Evolutionary conservation across 2,888 invertebrate genomes (phyloP).

Genomic region (Leptarthrus brevirostris): DNA sequence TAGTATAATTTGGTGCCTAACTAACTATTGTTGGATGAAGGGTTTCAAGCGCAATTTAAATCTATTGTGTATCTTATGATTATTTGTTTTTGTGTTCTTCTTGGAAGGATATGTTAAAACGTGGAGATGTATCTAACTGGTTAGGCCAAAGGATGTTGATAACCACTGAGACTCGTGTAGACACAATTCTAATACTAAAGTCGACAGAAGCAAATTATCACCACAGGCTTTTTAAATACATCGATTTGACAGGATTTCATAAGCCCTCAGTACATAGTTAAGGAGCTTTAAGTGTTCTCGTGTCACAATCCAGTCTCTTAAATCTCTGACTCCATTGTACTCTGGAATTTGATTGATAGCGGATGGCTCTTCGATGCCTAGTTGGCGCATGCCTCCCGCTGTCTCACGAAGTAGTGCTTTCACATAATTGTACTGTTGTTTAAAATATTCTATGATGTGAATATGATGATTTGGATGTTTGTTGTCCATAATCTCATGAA

Average conservation of each 20-base stretch:
- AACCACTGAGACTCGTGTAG: constrained; percentile 25
- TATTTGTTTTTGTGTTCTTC: constrained; percentile 16
- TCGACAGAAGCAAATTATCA: not conserved
- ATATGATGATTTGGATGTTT: constrained; percentile 1
- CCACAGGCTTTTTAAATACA: constrained; percentile 32
- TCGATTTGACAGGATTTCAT: constrained; percentile 39
- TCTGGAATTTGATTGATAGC: constrained; percentile 4
- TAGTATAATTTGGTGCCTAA: constrained; percentile 26
- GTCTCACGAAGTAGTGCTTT: constrained; percentile 39
- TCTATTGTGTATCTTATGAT: constrained; percentile 22
- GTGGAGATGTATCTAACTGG: constrained; percentile 2
- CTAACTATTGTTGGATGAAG: constrained; percentile 12
- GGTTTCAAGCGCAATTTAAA: constrained; percentile 19
- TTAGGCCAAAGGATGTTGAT: constrained; percentile 4
- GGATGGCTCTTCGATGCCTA: constrained; percentile 34
- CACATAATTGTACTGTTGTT: constrained; percentile 36
- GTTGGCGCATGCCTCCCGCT: constrained; percentile 13
- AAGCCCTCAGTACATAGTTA: constrained; percentile 48
- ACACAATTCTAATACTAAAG: constrained; percentile 14
- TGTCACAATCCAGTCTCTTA: constrained; percentile 52
- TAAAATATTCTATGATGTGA: constrained; percentile 33
- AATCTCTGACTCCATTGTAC: constrained; percentile 28
- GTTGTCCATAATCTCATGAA: not conserved
- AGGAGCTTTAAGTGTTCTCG: constrained; percentile 51
- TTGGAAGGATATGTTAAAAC: constrained; percentile 4